Conservation (phyloP, 2,888 invertebrate species). For the Drosophila sordidula region DNA sequence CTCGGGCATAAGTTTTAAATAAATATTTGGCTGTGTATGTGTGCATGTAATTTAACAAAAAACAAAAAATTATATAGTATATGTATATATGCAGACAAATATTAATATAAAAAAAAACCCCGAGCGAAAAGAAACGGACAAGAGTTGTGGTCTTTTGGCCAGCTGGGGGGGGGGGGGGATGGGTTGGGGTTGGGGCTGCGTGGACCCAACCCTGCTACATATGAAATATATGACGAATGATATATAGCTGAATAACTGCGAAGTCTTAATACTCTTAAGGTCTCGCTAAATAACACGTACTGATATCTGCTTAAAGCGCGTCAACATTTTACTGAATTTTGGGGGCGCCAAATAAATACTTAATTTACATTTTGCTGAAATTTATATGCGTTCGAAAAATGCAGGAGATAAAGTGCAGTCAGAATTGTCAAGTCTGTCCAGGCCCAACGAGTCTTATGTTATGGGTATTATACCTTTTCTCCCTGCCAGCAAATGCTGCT, state of each 20-base stretch:
- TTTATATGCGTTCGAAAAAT: no score
- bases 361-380: no score
- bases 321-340: no score
- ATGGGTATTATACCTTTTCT: constrained; percentile 18
- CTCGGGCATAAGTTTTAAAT: constrained; percentile 79
- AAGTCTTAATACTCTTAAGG: constrained; percentile 27
- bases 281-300: no score
- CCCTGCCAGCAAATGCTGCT: constrained; percentile 17
- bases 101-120: constrained; percentile 30
- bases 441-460: neutral
- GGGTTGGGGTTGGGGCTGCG: constrained; percentile 1
- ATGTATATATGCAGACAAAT: constrained; percentile 14
- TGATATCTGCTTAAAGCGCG: no score
- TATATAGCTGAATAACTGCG: constrained; percentile 8
- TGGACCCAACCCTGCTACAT: constrained; percentile 58
- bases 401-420: neutral
- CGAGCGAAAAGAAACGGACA: constrained; percentile 53
- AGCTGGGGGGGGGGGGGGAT: neutral
- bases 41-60: constrained; percentile 78
- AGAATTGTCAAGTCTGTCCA: neutral
- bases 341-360: no score
- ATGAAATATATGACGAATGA: constrained; percentile 58
- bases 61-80: constrained; percentile 36
- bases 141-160: constrained; percentile 24
- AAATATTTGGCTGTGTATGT: constrained; percentile 74